Percentiles rank a stretch among this genome's conserved stretches.
phyloP scores from a whole-genome alignment of 2,888 invertebrate genomes.

The Volucella inflata region DNA sequence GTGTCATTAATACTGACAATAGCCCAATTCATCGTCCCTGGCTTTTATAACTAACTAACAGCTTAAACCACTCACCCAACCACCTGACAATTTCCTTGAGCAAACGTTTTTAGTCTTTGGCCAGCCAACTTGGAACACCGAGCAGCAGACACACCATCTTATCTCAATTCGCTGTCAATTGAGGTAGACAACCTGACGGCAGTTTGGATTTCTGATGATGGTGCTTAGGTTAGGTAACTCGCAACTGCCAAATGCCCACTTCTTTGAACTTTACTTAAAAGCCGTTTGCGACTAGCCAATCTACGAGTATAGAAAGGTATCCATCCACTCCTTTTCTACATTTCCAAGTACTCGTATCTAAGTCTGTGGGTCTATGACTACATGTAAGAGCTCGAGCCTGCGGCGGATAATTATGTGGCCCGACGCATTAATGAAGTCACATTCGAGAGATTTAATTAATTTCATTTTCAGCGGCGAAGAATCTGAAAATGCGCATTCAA shows the following conservation, averaged over 20 bases:
- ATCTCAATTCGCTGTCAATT: constrained; percentile 36
- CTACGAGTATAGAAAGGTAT: background rate
- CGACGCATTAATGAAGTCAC: constrained; percentile 41
- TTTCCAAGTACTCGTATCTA: too few species aligned
- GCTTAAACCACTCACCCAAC: constrained; percentile 6
- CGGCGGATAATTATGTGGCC: constrained; percentile 23
- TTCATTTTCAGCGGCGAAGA: constrained; percentile 26
- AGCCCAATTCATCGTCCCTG: constrained; percentile 22
- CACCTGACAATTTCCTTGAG: constrained; percentile 17
- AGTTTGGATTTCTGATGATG: constrained; percentile 38
- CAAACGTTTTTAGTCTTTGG: constrained; percentile 3
- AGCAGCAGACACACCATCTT: constrained; percentile 20
- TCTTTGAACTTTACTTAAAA: constrained; percentile 6
- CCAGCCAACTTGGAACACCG: constrained; percentile 7
- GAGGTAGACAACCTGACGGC: constrained; percentile 41
- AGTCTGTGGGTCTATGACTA: too few species aligned
- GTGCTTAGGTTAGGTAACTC: constrained; percentile 21
- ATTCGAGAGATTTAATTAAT: constrained; percentile 39
- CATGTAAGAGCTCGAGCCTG: background rate
- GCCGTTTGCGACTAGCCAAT: constrained; percentile 5
- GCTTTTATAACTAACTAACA: constrained; percentile 6
- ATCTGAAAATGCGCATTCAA: constrained; percentile 9
- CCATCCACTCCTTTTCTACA: background rate
- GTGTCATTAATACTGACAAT: constrained; percentile 35
- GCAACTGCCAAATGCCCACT: constrained; percentile 29